These are phyloP conservation scores for Epinephelus cyanopodus DNA, from an alignment of 2,113 vertebrate genomes.

Conservation along the genomic window DNA sequence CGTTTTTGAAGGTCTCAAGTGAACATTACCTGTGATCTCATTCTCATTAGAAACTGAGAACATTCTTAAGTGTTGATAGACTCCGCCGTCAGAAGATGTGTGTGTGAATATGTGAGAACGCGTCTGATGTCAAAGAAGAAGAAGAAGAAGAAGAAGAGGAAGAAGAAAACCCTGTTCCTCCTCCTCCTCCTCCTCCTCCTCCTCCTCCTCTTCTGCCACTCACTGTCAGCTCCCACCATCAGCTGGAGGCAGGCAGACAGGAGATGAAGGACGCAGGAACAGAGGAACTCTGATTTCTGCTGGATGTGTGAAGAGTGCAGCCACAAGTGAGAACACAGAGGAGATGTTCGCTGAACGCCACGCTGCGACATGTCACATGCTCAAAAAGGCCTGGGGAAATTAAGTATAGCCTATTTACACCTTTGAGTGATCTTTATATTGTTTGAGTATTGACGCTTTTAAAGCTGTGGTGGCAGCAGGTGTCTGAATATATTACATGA, in stretches of 20 bases:
- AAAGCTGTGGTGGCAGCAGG: not conserved
- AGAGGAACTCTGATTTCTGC: conserved; percentile 26
- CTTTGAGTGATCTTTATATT: conserved; percentile 37
- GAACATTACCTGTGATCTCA: conserved; percentile 74
- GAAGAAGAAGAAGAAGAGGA: not conserved
- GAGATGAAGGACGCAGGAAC: conserved; percentile 8
- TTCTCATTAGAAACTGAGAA: conserved; percentile 74
- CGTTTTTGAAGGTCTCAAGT: conserved; percentile 75
- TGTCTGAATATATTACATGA: not conserved
- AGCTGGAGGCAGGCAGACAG: not conserved
- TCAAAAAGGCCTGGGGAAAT: conserved; percentile 38
- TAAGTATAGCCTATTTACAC: conserved; percentile 40
- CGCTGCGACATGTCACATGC: conserved; percentile 35
- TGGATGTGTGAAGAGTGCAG: conserved; percentile 23
- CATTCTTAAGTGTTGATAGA: conserved; percentile 65
- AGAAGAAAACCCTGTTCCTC: not conserved
- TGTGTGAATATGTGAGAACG: conserved; percentile 46
- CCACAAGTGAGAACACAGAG: conserved; percentile 57
- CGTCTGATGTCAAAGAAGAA: conserved; percentile 21
- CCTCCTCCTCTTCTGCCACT: too few species aligned
- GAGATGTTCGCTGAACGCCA: conserved; percentile 44
- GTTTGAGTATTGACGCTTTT: conserved; percentile 27
- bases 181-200: not conserved
- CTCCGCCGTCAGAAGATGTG: conserved; percentile 53
- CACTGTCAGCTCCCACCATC: conserved; percentile 35